Evolutionary conservation across 2,888 invertebrate species (phyloP).

Genomic region (Trachelus iudaicus): DNA sequence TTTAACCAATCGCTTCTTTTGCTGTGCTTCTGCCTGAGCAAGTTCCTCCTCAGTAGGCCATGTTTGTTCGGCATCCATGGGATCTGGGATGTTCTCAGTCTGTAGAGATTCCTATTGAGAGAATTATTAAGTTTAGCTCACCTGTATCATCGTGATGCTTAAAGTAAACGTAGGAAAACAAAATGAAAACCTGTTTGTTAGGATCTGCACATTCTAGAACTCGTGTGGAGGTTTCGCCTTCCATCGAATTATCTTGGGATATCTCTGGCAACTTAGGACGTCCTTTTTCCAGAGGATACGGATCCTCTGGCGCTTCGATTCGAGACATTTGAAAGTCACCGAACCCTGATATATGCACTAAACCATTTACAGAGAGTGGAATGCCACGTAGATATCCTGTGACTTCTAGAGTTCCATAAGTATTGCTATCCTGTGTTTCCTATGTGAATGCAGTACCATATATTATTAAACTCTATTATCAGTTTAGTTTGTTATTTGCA

Average conservation of each 20-base stretch:
- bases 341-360: conserved; percentile 91
- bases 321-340: conserved; percentile 93
- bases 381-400: conserved; percentile 90
- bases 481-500: conserved; percentile 32
- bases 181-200: conserved; percentile 68
- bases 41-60: conserved; percentile 96
- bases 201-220: conserved; percentile 74
- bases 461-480: conserved; percentile 19
- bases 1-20: conserved; percentile 76
- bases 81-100: conserved; percentile 85
- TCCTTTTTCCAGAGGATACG: conserved; percentile 71
- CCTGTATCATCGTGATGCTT: neutral
- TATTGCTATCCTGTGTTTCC: conserved; percentile 46
- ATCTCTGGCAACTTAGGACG: conserved; percentile 22
- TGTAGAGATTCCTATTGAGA: conserved; percentile 73
- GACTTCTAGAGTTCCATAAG: conserved; percentile 78
- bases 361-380: conserved; percentile 85
- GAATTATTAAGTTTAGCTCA: neutral
- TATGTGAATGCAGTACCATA: neutral
- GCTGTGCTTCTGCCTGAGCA: conserved; percentile 74
- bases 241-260: conserved; percentile 28
- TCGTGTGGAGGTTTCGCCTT: conserved; percentile 61
- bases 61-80: conserved; percentile 95
- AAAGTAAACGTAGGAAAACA: neutral
- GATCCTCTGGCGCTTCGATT: conserved; percentile 79